Percentiles rank a stretch among this genome's conserved stretches.
These are phyloP conservation scores for Gallinago jamesoni DNA, from an alignment of 2,113 vertebrate genomes.

Conservation along the genomic window DNA sequence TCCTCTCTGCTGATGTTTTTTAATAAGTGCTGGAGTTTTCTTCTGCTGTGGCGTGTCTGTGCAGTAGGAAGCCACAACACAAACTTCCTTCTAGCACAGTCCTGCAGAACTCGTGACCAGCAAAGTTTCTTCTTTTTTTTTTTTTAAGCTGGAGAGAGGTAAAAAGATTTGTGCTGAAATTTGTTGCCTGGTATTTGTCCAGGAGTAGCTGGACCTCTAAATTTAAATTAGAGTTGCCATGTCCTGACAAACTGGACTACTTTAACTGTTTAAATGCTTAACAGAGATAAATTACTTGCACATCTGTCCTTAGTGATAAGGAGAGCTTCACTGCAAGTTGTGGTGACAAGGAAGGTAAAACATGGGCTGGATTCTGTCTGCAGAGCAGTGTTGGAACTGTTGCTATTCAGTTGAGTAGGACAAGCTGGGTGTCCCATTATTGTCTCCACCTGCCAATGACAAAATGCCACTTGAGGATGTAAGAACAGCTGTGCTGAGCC, in stretches of 20 bases:
- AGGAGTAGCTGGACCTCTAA: not conserved
- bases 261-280: not conserved
- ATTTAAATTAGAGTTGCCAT: not conserved
- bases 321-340: not conserved
- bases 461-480: not conserved
- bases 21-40: not conserved
- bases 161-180: not conserved
- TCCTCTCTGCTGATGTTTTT: not conserved
- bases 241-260: not conserved
- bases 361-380: not conserved
- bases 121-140: not conserved
- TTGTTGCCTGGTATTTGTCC: not conserved
- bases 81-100: not conserved
- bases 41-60: not conserved
- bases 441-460: not conserved
- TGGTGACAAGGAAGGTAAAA: not conserved
- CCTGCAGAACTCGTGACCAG: not conserved
- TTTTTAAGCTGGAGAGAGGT: not conserved
- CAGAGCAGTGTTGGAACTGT: not conserved
- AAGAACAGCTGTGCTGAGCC: rapidly evolving
- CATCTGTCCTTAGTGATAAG: not conserved
- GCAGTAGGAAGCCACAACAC: not conserved
- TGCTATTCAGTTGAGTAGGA: not conserved
- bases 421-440: not conserved
- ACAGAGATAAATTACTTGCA: not conserved